These are phyloP conservation scores for Caiman crocodilus DNA, from an alignment of 2,797 vertebrate species.

Conservation along the genomic window DNA sequence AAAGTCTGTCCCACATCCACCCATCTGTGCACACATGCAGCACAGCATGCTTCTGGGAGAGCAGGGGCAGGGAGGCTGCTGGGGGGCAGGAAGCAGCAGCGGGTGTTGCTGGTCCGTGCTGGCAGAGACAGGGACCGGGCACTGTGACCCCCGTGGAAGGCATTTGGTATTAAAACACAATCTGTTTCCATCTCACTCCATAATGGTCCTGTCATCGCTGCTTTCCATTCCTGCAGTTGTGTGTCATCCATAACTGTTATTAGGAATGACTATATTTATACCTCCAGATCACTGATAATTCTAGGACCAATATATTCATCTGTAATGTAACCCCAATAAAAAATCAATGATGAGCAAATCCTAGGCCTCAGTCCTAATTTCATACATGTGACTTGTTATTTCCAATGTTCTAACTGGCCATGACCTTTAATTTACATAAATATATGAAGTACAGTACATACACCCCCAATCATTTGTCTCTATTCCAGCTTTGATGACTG, in stretches of 20 bases:
- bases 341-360: not conserved
- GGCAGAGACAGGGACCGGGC: too few species aligned
- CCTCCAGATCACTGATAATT: not conserved
- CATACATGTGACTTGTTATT: not conserved
- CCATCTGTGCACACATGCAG: too few species aligned
- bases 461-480: not conserved
- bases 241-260: not conserved
- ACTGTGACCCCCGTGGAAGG: too few species aligned
- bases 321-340: not conserved
- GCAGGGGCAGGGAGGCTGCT: too few species aligned
- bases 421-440: not conserved
- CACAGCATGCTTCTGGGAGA: too few species aligned
- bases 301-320: not conserved
- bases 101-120: too few species aligned
- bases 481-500: not conserved
- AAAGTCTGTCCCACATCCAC: too few species aligned
- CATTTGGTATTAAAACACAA: too few species aligned
- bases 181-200: not conserved
- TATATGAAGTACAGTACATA: not conserved
- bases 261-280: not conserved
- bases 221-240: not conserved
- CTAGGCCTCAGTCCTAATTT: not conserved
- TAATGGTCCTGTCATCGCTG: not conserved
- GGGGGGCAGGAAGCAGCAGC: too few species aligned
- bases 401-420: not conserved